These are phyloP conservation scores for Nyctibius grandis DNA, from an alignment of 2,797 vertebrate genomes.

Conservation along the genomic window DNA sequence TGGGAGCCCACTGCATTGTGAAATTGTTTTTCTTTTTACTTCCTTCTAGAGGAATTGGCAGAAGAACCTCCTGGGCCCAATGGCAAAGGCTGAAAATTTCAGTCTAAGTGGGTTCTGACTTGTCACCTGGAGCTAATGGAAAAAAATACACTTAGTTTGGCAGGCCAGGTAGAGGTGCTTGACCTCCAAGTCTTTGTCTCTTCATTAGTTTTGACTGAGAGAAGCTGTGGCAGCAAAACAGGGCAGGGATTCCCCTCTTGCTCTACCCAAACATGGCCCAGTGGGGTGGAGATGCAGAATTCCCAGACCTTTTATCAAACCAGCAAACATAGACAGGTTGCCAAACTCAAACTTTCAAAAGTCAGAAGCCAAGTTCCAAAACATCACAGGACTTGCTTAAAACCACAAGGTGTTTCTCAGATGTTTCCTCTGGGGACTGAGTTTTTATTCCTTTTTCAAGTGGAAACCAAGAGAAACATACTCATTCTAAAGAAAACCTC, in stretches of 20 bases:
- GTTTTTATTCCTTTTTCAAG: neutral
- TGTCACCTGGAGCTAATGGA: neutral
- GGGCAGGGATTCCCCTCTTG: neutral
- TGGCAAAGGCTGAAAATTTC: neutral
- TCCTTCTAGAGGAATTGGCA: neutral
- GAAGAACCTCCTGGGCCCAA: neutral
- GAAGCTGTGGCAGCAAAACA: neutral
- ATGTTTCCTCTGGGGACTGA: neutral
- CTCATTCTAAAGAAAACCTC: neutral
- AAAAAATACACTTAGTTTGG: neutral
- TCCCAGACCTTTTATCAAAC: neutral
- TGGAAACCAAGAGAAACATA: constrained; percentile 2
- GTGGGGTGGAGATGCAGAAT: neutral
- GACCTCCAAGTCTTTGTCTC: neutral
- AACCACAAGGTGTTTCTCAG: neutral
- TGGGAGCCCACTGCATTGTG: neutral
- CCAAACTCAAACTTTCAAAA: neutral
- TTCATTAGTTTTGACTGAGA: neutral
- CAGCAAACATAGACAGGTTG: neutral
- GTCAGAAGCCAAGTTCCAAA: neutral
- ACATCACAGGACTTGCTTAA: constrained; percentile 1
- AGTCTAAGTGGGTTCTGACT: neutral
- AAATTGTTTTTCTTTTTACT: neutral
- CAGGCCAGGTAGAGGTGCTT: neutral
- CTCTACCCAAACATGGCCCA: neutral